A percentile compares a stretch with the other conserved stretches of the same genome.
Evolutionary conservation across 2,797 vertebrate species (phyloP).

Genomic region (Neostethus bicornis): DNA sequence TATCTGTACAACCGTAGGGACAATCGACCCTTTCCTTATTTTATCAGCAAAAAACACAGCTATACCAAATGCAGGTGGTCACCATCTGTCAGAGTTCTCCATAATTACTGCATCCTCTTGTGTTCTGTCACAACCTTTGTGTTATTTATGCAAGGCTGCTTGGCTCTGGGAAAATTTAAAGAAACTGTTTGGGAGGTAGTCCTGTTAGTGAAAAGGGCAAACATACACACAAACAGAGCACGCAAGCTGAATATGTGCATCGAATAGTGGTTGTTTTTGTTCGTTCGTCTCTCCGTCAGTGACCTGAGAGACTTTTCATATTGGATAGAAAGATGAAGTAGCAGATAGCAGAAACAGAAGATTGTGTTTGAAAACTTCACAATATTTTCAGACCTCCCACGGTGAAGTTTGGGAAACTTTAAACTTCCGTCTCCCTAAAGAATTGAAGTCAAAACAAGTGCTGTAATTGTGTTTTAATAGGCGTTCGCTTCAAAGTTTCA

Average conservation of each 20-base stretch:
- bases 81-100: slow-evolving; percentile 35
- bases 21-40: slow-evolving; percentile 71
- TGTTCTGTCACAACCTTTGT: slow-evolving; percentile 26
- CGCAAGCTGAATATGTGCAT: slow-evolving; percentile 28
- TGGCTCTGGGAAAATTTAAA: slow-evolving; percentile 35
- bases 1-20: slow-evolving; percentile 62
- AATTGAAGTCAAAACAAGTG: slow-evolving; percentile 11
- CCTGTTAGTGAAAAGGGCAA: slow-evolving; percentile 32
- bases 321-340: slow-evolving; percentile 24
- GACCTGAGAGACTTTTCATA: slow-evolving; percentile 37
- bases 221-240: slow-evolving; percentile 8
- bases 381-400: slow-evolving; percentile 30
- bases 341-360: slow-evolving; percentile 19
- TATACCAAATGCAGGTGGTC: slow-evolving; percentile 47
- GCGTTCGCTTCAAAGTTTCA: slow-evolving; percentile 5
- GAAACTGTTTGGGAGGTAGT: slow-evolving; percentile 14
- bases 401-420: slow-evolving; percentile 17
- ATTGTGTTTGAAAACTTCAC: slow-evolving; percentile 24
- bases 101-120: slow-evolving; percentile 25
- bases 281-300: slow-evolving; percentile 37
- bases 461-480: slow-evolving; percentile 22
- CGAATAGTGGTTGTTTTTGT: slow-evolving; percentile 48
- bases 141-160: slow-evolving; percentile 27
- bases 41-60: slow-evolving; percentile 69
- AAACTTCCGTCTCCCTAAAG: slow-evolving; percentile 16